A percentile compares a stretch with the other conserved stretches of the same genome.
Evolutionary conservation across 35 echinoderm and acorn worm species (phyloP).

Genomic region (Apostichopus californicus): DNA sequence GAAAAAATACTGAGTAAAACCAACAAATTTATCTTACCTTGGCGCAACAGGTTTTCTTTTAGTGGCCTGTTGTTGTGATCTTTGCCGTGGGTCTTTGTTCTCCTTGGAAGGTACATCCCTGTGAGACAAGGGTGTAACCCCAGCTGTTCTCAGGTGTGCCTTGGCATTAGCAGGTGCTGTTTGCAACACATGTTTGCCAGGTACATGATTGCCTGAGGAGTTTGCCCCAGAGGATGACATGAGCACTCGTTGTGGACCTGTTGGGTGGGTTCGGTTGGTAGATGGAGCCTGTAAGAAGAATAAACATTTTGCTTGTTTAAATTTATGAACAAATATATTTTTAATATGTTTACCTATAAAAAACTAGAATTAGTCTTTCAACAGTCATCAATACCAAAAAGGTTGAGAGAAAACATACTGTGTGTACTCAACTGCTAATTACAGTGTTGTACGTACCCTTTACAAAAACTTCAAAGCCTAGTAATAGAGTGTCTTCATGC

Average conservation of each 20-base stretch:
- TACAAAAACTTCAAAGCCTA: too few species aligned
- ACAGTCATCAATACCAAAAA: too few species aligned
- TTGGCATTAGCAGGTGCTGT: not conserved
- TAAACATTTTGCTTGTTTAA: too few species aligned
- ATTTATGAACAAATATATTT: too few species aligned
- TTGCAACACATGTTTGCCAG: conserved; percentile 5
- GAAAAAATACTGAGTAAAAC: not conserved
- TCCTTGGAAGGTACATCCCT: not conserved
- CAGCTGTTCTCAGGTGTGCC: not conserved
- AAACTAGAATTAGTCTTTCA: too few species aligned
- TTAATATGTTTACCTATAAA: too few species aligned
- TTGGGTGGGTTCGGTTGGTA: not conserved
- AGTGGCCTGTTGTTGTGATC: not conserved
- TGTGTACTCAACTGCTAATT: too few species aligned
- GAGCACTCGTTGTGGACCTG: conserved; percentile 14
- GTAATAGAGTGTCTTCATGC: too few species aligned
- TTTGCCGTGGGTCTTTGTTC: conserved; percentile 9
- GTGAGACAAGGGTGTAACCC: not conserved
- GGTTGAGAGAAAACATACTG: too few species aligned
- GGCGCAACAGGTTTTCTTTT: not conserved
- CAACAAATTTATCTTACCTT: not conserved
- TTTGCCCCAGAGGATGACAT: not conserved
- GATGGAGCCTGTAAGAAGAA: not conserved
- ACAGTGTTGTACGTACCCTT: too few species aligned
- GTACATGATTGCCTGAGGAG: not conserved